Evolutionary conservation across 2,113 vertebrate species (phyloP).

Genomic region (Eulemur rufifrons): DNA sequence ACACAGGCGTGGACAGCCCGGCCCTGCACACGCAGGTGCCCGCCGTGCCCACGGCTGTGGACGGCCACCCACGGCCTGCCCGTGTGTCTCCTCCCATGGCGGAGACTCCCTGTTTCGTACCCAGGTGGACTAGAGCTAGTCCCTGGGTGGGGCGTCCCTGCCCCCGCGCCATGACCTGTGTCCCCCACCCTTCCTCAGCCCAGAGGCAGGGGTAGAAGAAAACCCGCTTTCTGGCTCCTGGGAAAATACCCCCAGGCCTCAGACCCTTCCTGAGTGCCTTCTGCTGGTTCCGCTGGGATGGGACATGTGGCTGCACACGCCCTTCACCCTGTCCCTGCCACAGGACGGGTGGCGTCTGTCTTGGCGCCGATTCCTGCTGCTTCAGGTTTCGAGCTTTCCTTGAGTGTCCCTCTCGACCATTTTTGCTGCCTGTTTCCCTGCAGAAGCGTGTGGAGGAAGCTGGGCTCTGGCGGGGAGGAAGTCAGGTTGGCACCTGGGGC

Average conservation of each 20-base stretch:
- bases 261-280: neutral
- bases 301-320: fast-evolving
- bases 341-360: fast-evolving
- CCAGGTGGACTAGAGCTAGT: neutral
- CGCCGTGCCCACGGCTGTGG: fast-evolving
- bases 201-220: neutral
- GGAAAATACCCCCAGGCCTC: fast-evolving
- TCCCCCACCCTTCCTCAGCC: neutral
- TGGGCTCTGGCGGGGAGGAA: neutral
- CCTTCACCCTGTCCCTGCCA: fast-evolving
- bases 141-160: neutral
- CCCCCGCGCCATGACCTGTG: fast-evolving
- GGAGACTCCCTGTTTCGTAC: neutral
- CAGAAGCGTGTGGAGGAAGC: neutral
- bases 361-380: neutral
- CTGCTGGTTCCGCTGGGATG: fast-evolving
- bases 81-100: fast-evolving
- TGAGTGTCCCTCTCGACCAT: fast-evolving
- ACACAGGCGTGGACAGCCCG: neutral
- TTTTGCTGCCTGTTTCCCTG: neutral
- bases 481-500: neutral
- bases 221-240: neutral
- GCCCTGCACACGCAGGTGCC: fast-evolving
- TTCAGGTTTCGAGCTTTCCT: neutral
- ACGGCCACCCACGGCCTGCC: fast-evolving